These are phyloP conservation scores for Leptopilina syphax DNA, from an alignment of 2,888 invertebrate genomes.

Conservation along the genomic window DNA sequence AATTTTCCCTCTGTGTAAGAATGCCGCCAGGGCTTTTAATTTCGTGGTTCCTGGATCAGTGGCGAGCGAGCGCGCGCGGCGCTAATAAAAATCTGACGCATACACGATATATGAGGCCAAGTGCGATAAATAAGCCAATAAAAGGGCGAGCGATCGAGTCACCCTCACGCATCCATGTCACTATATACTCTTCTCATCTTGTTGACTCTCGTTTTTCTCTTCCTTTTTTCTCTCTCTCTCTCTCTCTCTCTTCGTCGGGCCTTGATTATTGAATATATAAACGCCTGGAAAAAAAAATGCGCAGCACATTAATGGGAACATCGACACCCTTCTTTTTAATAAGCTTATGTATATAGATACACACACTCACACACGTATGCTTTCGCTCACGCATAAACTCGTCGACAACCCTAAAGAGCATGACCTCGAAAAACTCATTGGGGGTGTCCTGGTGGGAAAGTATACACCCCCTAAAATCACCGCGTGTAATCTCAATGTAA, in stretches of 20 bases:
- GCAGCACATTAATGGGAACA: conserved; percentile 54
- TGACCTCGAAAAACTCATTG: conserved; percentile 33
- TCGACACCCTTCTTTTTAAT: conserved; percentile 69
- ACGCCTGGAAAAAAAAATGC: conserved; percentile 42
- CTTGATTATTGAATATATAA: conserved; percentile 55
- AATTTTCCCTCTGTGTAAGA: no score
- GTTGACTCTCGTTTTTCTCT: conserved; percentile 6
- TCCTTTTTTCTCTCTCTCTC: conserved; percentile 45
- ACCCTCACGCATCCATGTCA: conserved; percentile 53
- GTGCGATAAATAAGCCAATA: conserved; percentile 70
- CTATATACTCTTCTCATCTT: conserved; percentile 40
- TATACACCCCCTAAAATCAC: conserved; percentile 67
- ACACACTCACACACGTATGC: not conserved
- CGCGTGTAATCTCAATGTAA: conserved; percentile 74
- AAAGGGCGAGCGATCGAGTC: conserved; percentile 53
- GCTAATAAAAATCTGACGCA: conserved; percentile 73
- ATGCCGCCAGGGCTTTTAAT: not conserved
- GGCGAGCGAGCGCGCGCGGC: conserved; percentile 44
- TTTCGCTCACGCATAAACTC: conserved; percentile 35
- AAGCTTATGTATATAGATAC: conserved; percentile 56
- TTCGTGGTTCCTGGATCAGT: conserved; percentile 51
- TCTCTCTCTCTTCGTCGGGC: conserved; percentile 11
- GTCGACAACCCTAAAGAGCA: conserved; percentile 64
- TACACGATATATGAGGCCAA: conserved; percentile 61
- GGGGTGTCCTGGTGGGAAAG: conserved; percentile 69